Evolutionary conservation across 1,140 invertebrate species (phyloP).

Genomic region (Diabrotica virgifera): DNA sequence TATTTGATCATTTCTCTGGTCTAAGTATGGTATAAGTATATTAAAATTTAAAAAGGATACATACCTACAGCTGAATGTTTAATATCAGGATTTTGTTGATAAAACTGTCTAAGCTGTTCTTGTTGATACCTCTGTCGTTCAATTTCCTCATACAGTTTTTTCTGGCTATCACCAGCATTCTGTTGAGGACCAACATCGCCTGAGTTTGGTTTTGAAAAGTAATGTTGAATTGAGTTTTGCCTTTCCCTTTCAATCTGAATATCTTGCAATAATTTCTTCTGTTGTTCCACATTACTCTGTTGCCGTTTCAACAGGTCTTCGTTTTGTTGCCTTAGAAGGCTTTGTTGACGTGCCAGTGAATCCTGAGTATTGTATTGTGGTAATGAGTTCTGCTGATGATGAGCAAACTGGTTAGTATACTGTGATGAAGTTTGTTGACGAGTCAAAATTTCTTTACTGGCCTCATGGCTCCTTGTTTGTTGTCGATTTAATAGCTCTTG

Average conservation of each 20-base stretch:
- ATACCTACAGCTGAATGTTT: background rate
- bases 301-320: too few relatives aligned
- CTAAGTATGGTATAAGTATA: too few relatives aligned
- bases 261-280: too few relatives aligned
- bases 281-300: too few relatives aligned
- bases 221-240: too few relatives aligned
- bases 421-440: background rate
- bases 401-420: background rate
- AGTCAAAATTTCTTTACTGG: background rate
- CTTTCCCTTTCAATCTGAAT: too few relatives aligned
- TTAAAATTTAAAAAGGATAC: too few relatives aligned
- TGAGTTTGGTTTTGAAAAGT: too few relatives aligned
- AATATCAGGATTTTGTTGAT: slow-evolving; percentile 10
- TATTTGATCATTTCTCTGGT: too few relatives aligned
- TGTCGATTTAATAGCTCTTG: background rate
- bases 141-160: background rate
- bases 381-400: background rate
- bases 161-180: background rate
- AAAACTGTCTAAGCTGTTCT: slow-evolving; percentile 12
- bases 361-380: background rate
- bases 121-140: background rate
- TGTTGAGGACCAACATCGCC: background rate
- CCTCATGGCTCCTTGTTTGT: too few relatives aligned
- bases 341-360: too few relatives aligned
- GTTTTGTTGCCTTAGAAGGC: too few relatives aligned